Evolutionary conservation across 2,113 vertebrate species (phyloP).

Genomic region (Nerophis lumbriciformis): DNA sequence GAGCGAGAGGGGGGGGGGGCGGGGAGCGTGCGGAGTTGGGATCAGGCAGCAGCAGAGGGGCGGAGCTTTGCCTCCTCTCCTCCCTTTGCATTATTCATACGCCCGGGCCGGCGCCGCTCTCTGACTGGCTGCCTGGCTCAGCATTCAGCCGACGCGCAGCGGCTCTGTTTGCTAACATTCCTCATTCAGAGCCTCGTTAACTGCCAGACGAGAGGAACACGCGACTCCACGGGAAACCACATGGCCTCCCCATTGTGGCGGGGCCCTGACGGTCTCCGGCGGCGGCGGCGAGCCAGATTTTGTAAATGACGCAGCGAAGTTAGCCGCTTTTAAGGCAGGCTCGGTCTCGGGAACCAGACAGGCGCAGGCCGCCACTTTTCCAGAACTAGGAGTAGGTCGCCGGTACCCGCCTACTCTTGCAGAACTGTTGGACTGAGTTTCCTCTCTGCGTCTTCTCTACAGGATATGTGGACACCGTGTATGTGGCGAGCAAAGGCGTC

Average conservation of each 20-base stretch:
- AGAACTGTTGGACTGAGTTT: constrained; percentile 65
- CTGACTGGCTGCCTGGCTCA: constrained; percentile 79
- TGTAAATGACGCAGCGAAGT: constrained; percentile 42
- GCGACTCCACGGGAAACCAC: constrained; percentile 77
- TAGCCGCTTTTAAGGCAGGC: constrained; percentile 34
- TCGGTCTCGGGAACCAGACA: constrained; percentile 30
- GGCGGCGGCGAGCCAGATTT: constrained; percentile 41
- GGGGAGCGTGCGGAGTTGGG: constrained; percentile 50
- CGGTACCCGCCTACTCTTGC: constrained; percentile 60
- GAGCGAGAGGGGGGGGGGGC: constrained; percentile 47
- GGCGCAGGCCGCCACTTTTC: constrained; percentile 53
- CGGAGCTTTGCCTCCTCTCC: constrained; percentile 50
- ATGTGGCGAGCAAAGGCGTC: constrained; percentile 28
- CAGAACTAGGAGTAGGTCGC: constrained; percentile 61
- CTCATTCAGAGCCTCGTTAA: constrained; percentile 93
- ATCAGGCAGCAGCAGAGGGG: constrained; percentile 48
- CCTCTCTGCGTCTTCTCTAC: constrained; percentile 58
- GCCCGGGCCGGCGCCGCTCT: constrained; percentile 74
- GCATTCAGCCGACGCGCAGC: constrained; percentile 85
- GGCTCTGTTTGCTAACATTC: constrained; percentile 93
- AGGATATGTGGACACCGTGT: constrained; percentile 52
- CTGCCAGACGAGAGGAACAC: constrained; percentile 86
- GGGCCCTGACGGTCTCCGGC: constrained; percentile 70
- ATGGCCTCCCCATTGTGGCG: constrained; percentile 81
- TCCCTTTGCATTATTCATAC: constrained; percentile 86